phyloP scores from a whole-genome alignment of 1,140 invertebrate species.

The Rhopalosiphum maidis region DNA sequence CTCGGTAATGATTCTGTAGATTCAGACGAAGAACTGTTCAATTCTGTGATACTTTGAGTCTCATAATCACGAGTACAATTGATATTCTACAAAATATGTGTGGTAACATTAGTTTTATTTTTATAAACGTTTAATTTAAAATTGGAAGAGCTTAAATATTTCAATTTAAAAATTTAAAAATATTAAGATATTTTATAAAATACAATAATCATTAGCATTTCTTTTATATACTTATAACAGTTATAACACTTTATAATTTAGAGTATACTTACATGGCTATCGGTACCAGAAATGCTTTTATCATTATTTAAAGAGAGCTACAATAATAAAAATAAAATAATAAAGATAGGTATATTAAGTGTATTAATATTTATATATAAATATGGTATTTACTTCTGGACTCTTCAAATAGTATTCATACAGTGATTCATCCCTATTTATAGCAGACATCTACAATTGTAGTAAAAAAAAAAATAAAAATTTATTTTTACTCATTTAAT shows the following conservation, averaged over 20 bases:
- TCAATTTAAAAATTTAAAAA: background rate
- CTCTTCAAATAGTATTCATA: background rate
- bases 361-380: background rate
- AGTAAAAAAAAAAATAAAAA: background rate
- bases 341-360: background rate
- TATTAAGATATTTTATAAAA: background rate
- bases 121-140: background rate
- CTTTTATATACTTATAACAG: background rate
- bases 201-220: background rate
- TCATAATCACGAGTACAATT: background rate
- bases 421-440: background rate
- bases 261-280: background rate
- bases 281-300: background rate
- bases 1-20: conserved; percentile 14
- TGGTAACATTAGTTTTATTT: background rate
- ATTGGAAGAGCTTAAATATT: background rate
- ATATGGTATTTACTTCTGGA: background rate
- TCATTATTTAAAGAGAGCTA: background rate
- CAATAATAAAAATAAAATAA: background rate
- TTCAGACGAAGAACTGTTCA: background rate
- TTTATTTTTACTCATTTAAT: background rate
- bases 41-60: background rate
- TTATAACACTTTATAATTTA: background rate
- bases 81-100: background rate
- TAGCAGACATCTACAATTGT: background rate